Evolutionary conservation across 2,888 invertebrate genomes (phyloP).

Genomic region (Arenicola marina): DNA sequence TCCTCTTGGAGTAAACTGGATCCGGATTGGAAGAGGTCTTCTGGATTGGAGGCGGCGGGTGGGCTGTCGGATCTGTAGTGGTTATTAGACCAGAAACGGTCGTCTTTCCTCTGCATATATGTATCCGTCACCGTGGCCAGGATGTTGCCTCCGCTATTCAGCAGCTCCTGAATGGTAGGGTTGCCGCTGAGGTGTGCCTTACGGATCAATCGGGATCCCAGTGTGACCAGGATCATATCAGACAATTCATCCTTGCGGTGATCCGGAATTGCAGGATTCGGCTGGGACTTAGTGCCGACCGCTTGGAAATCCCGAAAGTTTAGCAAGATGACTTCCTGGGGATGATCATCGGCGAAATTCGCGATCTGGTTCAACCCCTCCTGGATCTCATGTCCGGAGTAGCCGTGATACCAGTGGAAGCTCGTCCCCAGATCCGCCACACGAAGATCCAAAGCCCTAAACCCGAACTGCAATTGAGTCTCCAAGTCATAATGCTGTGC

Average conservation of each 20-base stretch:
- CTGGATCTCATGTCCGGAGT: constrained; percentile 1
- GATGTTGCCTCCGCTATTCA: background rate
- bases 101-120: constrained; percentile 1
- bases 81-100: background rate
- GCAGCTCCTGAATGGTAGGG: constrained; percentile 8
- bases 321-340: background rate
- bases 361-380: background rate
- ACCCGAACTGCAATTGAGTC: constrained; percentile 6
- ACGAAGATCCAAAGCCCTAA: constrained; percentile 9
- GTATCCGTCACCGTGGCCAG: background rate
- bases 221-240: background rate
- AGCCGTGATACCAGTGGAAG: constrained; percentile 15
- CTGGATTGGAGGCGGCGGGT: constrained; percentile 7
- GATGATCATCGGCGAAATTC: background rate
- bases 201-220: background rate
- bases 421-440: constrained; percentile 6
- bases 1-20: background rate
- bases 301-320: constrained; percentile 4
- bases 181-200: background rate
- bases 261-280: background rate
- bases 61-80: background rate
- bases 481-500: constrained; percentile 3
- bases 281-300: no score
- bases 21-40: constrained; percentile 3
- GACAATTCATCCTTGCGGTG: background rate